Conservation (phyloP, 2,797 vertebrate genomes). For the Falco cherrug region DNA sequence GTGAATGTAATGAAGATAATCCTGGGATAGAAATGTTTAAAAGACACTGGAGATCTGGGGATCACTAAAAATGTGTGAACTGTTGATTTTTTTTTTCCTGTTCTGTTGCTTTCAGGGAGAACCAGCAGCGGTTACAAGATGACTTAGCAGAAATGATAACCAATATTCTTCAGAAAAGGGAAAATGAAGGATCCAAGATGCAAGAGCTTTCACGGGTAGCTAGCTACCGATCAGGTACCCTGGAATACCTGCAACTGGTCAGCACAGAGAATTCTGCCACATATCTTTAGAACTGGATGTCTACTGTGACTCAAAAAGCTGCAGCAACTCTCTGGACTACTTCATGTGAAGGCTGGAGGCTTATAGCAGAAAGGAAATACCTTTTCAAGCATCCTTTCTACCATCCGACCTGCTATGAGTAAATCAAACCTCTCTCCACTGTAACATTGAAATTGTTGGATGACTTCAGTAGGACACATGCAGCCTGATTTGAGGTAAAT, state of each 20-base stretch:
- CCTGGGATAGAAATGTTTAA: background rate
- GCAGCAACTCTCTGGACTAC: background rate
- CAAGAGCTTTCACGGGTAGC: slow-evolving; percentile 71
- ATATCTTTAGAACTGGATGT: slow-evolving; percentile 78
- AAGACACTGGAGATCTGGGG: background rate
- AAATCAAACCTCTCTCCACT: background rate
- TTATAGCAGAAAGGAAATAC: background rate
- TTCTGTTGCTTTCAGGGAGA: slow-evolving; percentile 82
- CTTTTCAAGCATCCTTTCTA: background rate
- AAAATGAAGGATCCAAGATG: slow-evolving; percentile 66
- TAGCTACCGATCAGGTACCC: slow-evolving; percentile 78
- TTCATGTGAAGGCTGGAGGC: background rate
- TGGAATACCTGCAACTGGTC: slow-evolving; percentile 92
- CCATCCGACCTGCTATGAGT: background rate
- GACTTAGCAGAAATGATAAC: slow-evolving; percentile 92
- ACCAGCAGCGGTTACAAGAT: slow-evolving; percentile 90
- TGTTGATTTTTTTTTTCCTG: background rate
- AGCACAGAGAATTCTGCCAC: slow-evolving; percentile 81
- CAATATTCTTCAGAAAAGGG: slow-evolving; percentile 81
- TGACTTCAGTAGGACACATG: background rate
- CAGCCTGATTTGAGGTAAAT: background rate
- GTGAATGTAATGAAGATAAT: background rate
- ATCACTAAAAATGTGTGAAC: background rate
- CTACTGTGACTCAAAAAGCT: background rate
- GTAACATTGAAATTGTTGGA: background rate